A percentile compares a stretch with the other conserved stretches of the same genome.
phyloP scores from a whole-genome alignment of 2,797 vertebrate species.

The Enteromius radiatus region DNA sequence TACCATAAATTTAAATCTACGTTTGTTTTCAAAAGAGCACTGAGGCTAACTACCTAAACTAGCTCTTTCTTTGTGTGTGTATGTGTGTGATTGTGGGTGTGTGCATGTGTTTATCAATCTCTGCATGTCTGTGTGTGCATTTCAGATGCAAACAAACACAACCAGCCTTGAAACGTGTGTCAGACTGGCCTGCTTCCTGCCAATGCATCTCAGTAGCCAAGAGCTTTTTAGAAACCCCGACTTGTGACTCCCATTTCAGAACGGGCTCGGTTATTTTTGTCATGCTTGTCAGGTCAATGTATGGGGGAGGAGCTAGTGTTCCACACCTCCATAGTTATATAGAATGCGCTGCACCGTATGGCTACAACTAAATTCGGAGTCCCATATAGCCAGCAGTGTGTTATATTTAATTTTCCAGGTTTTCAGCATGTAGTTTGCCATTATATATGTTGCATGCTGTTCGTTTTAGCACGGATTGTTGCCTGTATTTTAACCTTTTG shows the following conservation, averaged over 20 bases:
- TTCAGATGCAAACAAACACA: conserved; percentile 47
- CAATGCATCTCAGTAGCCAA: conserved; percentile 58
- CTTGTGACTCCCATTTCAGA: conserved; percentile 78
- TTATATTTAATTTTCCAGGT: conserved; percentile 45
- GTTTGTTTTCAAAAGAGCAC: conserved; percentile 57
- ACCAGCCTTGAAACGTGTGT: conserved; percentile 46
- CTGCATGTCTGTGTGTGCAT: conserved; percentile 25
- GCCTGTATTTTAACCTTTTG: conserved; percentile 73
- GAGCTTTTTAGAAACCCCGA: conserved; percentile 71
- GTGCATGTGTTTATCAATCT: conserved; percentile 25
- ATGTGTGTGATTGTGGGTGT: background rate
- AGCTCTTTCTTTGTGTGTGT: conserved; percentile 17
- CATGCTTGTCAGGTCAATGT: conserved; percentile 78
- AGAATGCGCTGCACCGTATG: conserved; percentile 58
- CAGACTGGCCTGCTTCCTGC: conserved; percentile 43
- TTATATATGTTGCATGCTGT: conserved; percentile 8
- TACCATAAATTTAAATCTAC: conserved; percentile 55
- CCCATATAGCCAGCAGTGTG: conserved; percentile 21
- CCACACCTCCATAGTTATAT: conserved; percentile 66
- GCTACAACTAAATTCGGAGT: conserved; percentile 46
- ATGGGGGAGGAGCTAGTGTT: conserved; percentile 64
- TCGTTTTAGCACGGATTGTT: conserved; percentile 48
- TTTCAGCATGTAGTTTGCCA: conserved; percentile 27
- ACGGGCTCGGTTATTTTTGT: conserved; percentile 82
- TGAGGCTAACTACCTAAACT: conserved; percentile 55